Evolutionary conservation across 2,888 invertebrate genomes (phyloP).

Genomic region (Boloria selene): DNA sequence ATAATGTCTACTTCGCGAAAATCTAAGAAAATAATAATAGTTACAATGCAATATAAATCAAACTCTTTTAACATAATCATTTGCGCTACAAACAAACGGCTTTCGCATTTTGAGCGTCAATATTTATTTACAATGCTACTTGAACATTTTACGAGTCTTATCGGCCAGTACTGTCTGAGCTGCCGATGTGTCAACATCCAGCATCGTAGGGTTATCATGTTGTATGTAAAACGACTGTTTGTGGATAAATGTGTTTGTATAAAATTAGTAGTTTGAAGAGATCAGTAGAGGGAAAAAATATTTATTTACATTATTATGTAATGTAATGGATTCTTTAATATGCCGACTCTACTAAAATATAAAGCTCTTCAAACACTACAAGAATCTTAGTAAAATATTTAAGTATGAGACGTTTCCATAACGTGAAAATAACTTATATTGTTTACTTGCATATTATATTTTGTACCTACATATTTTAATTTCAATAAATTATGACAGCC

Average conservation of each 20-base stretch:
- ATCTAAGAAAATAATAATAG: too few species aligned
- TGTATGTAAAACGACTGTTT: neutral
- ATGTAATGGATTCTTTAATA: too few species aligned
- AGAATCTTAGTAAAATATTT: neutral
- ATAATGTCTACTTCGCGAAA: too few species aligned
- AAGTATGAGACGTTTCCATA: too few species aligned
- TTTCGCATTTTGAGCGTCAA: conserved; percentile 6
- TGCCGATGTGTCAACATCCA: conserved; percentile 25
- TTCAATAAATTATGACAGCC: conserved; percentile 25
- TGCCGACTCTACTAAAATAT: too few species aligned
- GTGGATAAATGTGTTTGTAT: neutral
- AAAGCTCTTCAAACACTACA: neutral
- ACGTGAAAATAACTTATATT: too few species aligned
- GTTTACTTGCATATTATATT: too few species aligned
- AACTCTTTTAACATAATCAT: neutral
- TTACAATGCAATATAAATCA: too few species aligned
- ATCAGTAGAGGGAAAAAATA: too few species aligned
- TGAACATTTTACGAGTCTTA: conserved; percentile 19
- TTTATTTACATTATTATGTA: too few species aligned
- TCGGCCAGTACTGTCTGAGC: conserved; percentile 17
- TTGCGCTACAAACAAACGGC: neutral
- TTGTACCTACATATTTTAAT: neutral
- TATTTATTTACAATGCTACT: conserved; percentile 20
- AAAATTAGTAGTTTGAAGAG: neutral
- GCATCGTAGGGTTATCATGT: conserved; percentile 13